A percentile compares a stretch with the other conserved stretches of the same genome.
phyloP scores from a whole-genome alignment of 2,113 vertebrate genomes.

The Scytalopus superciliaris region DNA sequence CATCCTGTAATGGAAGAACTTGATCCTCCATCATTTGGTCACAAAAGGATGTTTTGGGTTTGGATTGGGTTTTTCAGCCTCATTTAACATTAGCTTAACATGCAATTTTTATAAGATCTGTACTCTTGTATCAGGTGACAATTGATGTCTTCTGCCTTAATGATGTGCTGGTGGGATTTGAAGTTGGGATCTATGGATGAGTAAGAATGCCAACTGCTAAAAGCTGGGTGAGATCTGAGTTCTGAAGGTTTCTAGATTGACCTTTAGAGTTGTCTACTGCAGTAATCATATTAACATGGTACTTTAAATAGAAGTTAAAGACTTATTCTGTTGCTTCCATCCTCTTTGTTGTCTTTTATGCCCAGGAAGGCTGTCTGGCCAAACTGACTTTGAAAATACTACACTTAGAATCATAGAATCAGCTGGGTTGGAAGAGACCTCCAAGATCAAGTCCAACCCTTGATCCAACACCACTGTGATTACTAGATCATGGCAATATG shows the following conservation, averaged over 20 bases:
- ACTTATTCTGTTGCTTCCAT: background rate
- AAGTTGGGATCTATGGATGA: background rate
- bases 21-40: background rate
- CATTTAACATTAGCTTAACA: background rate
- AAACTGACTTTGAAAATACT: background rate
- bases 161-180: background rate
- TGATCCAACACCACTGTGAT: no score
- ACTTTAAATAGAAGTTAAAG: background rate
- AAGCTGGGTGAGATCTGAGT: background rate
- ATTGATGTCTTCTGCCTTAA: background rate
- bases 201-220: background rate
- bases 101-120: background rate
- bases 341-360: background rate
- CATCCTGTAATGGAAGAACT: background rate
- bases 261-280: background rate
- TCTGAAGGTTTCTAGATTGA: background rate
- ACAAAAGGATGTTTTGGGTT: background rate
- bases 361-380: background rate
- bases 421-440: no score
- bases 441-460: no score
- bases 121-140: background rate
- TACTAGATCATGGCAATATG: no score
- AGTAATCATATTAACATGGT: background rate
- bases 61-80: background rate
- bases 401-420: no score